These are phyloP conservation scores for Pitta sordida DNA, from an alignment of 2,113 vertebrate genomes.

Conservation along the genomic window DNA sequence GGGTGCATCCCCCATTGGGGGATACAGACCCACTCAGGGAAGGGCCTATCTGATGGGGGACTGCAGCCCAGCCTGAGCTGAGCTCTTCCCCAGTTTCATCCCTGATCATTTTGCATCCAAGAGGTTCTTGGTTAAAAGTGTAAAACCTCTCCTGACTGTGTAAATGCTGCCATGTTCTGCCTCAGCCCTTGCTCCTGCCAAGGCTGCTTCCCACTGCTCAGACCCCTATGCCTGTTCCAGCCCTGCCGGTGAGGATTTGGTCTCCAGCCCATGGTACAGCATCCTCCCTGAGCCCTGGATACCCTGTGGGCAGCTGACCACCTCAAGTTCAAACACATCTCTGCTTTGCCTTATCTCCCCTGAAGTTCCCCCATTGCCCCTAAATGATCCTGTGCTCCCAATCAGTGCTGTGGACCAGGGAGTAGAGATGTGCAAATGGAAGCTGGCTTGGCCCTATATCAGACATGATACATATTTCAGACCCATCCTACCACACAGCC, in stretches of 20 bases:
- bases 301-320: fast-evolving
- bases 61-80: not conserved
- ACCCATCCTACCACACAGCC: fast-evolving
- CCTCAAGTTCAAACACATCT: not conserved
- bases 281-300: not conserved
- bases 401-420: not conserved
- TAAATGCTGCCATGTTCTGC: not conserved
- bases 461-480: not conserved
- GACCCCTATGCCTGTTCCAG: not conserved
- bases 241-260: not conserved
- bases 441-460: not conserved
- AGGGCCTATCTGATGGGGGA: not conserved
- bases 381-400: not conserved
- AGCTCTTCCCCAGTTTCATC: not conserved
- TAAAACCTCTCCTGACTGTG: not conserved
- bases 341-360: not conserved
- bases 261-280: not conserved
- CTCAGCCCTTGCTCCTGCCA: not conserved
- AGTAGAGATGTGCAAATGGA: not conserved
- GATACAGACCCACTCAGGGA: not conserved
- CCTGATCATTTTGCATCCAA: not conserved
- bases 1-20: fast-evolving
- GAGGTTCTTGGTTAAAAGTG: not conserved
- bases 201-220: not conserved
- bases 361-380: not conserved